Percentiles rank a stretch among this genome's conserved stretches.
These are phyloP conservation scores for Syrrhaptes paradoxus DNA, from an alignment of 2,113 vertebrate genomes.

Conservation along the genomic window DNA sequence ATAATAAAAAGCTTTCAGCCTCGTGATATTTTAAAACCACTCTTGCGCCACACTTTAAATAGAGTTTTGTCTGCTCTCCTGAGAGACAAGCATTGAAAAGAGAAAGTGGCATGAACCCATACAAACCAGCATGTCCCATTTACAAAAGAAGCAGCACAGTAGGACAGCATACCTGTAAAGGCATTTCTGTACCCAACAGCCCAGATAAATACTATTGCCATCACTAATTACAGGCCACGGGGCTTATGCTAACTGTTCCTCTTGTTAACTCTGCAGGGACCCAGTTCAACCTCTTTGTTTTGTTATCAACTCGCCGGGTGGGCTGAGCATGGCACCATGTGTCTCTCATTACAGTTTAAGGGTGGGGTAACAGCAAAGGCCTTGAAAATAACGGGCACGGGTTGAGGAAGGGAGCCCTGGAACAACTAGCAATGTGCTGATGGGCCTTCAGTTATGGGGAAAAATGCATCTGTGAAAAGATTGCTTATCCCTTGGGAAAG, in stretches of 20 bases:
- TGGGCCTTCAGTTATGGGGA: accelerated
- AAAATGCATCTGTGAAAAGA: background rate
- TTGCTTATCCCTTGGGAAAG: background rate
- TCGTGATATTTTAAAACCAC: background rate
- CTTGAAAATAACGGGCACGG: background rate
- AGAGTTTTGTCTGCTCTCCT: background rate
- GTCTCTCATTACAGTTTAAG: background rate
- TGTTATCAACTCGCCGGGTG: background rate
- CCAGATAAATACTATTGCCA: background rate
- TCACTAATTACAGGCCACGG: background rate
- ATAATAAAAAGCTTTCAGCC: background rate
- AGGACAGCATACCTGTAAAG: background rate
- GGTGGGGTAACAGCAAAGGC: background rate
- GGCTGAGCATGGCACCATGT: background rate
- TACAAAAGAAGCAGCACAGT: background rate
- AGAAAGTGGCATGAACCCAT: background rate
- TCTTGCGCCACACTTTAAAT: background rate
- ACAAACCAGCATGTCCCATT: background rate
- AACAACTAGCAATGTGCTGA: background rate
- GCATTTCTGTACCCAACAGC: background rate
- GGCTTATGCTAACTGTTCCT: background rate
- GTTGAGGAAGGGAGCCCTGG: background rate
- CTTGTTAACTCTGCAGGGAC: background rate
- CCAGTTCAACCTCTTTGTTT: background rate
- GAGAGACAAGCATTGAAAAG: background rate